Base-by-base conservation (phyloP, 2,888 invertebrate genomes). In the Gerris lacustris region DNA sequence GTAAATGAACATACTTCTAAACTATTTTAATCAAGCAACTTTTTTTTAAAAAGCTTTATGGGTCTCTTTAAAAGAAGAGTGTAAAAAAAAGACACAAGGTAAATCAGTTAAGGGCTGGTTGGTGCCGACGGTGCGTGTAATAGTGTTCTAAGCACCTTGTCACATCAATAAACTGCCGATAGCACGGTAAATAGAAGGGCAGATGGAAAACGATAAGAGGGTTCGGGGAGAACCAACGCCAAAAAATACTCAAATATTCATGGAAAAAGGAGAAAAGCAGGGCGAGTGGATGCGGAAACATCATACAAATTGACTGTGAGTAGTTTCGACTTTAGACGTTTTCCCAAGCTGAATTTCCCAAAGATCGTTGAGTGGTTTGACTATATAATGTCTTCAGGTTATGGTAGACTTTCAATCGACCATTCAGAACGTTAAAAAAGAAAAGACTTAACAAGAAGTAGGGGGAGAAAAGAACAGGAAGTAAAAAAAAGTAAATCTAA, bases 301-400 rank as follows among this genome's bases (percentile, higher is more conserved):
- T 15, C 55, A 55, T 55, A 55, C 55, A 55, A 55, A 55, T 55
- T 55, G 55, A 15, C 55, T 55, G 55, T 55, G 55, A 55, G 55
- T 55, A 55, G 55, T 55, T 55, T 55, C 55, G 55, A 55, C 55
- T 9, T 55, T 55, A 55, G 31, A 31, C 31, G 31, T 31, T 31
- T 31, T 31, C 31, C 31, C 31, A 31, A 31, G 31, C 31, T 31
- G 31, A 31, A 31, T 31, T 31, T 31, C 31, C 31, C 31, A 4
- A 31, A 31, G 31, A 31, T 31, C 31, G 31, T 31, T 31, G 31
- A 31, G 31, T 31, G 31, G 31, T 31, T 31, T 31, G 31, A 31
- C 31, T 31, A 31, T 31, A 31, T 31, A 31, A 31, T 31, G 31
- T 31, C 31, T 31, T 31, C 31, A 31, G 31, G 31, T 31, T 31